These are phyloP conservation scores for Heteromormyrus szaboi DNA, from an alignment of 2,797 vertebrate species.

Conservation along the genomic window DNA sequence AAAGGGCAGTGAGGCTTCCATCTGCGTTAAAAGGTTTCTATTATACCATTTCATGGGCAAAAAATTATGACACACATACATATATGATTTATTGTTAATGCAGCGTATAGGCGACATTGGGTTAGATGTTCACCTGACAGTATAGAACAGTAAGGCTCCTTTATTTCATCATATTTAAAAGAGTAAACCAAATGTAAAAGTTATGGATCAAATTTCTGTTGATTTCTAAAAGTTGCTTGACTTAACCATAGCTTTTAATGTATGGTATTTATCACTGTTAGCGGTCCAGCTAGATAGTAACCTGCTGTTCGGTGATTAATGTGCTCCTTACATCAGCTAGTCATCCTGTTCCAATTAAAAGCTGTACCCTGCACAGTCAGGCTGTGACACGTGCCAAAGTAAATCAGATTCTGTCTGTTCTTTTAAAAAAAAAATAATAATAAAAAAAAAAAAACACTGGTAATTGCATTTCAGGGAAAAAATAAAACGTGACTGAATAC, in stretches of 20 bases:
- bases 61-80: not conserved
- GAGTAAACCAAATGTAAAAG: not conserved
- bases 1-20: not conserved
- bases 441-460: not conserved
- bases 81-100: not conserved
- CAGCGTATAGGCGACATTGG: not conserved
- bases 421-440: not conserved
- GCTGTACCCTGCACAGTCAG: not conserved
- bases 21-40: not conserved
- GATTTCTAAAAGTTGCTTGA: not conserved
- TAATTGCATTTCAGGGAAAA: not conserved
- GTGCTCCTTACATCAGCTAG: not conserved
- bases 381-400: not conserved
- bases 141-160: not conserved
- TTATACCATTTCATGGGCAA: not conserved
- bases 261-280: not conserved
- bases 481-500: not conserved
- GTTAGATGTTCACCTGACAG: not conserved
- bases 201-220: not conserved
- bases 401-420: not conserved
- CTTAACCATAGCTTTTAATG: not conserved
- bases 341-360: constrained; percentile 6
- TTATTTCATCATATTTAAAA: not conserved
- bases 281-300: not conserved
- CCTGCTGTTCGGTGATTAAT: not conserved